Evolutionary conservation across 2,113 vertebrate species (phyloP).

Genomic region (Thamnophis sirtalis): DNA sequence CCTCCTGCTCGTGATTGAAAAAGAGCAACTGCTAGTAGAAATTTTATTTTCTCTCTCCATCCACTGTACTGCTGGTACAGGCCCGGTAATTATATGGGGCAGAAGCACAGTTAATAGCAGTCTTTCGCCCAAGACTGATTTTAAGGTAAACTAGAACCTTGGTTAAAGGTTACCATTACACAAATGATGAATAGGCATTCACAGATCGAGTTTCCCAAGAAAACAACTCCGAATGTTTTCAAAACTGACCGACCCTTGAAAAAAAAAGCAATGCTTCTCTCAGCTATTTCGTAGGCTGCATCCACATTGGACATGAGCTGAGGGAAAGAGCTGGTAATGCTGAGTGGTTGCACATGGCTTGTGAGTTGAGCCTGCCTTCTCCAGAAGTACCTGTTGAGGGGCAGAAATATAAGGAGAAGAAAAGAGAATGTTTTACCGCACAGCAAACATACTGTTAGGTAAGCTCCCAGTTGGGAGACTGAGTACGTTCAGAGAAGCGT

Average conservation of each 20-base stretch:
- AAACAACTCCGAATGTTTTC: background rate
- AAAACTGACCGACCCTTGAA: constrained; percentile 51
- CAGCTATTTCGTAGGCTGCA: constrained; percentile 57
- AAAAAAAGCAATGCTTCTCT: constrained; percentile 54
- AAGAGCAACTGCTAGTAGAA: background rate
- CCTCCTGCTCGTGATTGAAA: background rate
- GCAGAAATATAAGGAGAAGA: background rate
- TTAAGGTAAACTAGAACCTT: background rate
- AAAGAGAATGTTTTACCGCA: background rate
- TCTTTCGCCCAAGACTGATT: background rate
- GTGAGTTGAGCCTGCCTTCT: constrained; percentile 52
- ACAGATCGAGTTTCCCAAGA: background rate
- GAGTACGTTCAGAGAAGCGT: no score
- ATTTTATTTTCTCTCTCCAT: background rate
- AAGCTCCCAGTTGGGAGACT: no score
- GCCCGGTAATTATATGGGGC: background rate
- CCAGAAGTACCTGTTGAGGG: constrained; percentile 61
- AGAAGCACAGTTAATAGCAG: background rate
- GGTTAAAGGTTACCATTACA: background rate
- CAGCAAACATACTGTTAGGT: background rate
- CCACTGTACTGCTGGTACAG: background rate
- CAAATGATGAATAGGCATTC: background rate
- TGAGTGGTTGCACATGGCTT: constrained; percentile 39
- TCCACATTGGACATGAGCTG: constrained; percentile 59
- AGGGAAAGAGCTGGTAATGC: constrained; percentile 62